These are phyloP conservation scores for Poecilia velifera DNA, from an alignment of 2,797 vertebrate species.

Conservation along the genomic window DNA sequence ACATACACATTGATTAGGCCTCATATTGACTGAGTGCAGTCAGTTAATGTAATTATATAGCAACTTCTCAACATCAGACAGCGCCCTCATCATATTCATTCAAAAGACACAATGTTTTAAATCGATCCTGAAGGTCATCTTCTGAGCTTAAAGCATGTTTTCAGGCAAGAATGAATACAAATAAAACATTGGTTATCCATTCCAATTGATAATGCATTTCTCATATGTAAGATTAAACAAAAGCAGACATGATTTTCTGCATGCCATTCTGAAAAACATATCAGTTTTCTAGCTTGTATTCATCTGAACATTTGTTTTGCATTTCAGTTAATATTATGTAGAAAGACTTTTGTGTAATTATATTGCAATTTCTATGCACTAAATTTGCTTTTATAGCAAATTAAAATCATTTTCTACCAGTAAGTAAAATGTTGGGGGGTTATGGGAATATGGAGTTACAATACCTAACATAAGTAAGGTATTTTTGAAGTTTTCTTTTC, in stretches of 20 bases:
- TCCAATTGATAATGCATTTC: background rate
- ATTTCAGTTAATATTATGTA: background rate
- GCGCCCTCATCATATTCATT: slow-evolving; percentile 28
- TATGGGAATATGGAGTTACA: background rate
- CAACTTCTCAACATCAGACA: slow-evolving; percentile 49
- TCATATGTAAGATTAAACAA: background rate
- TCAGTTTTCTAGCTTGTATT: background rate
- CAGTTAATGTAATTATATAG: slow-evolving; percentile 55
- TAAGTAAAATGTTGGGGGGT: background rate
- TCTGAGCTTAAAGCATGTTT: slow-evolving; percentile 9
- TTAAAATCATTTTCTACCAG: background rate
- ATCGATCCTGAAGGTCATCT: slow-evolving; percentile 16
- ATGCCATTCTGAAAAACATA: background rate
- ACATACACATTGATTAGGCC: slow-evolving; percentile 65
- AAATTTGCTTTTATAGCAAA: background rate
- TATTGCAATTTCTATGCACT: background rate
- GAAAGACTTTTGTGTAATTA: background rate
- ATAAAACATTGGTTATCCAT: background rate
- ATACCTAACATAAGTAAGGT: background rate
- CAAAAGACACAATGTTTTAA: slow-evolving; percentile 33
- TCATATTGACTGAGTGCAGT: slow-evolving; percentile 54
- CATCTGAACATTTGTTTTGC: background rate
- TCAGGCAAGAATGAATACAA: slow-evolving; percentile 4
- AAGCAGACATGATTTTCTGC: background rate
- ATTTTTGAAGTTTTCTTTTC: background rate